Percentiles rank a stretch among this genome's conserved stretches.
Conservation (phyloP, 2,797 vertebrate species). For the Neosalanx taihuensis region DNA sequence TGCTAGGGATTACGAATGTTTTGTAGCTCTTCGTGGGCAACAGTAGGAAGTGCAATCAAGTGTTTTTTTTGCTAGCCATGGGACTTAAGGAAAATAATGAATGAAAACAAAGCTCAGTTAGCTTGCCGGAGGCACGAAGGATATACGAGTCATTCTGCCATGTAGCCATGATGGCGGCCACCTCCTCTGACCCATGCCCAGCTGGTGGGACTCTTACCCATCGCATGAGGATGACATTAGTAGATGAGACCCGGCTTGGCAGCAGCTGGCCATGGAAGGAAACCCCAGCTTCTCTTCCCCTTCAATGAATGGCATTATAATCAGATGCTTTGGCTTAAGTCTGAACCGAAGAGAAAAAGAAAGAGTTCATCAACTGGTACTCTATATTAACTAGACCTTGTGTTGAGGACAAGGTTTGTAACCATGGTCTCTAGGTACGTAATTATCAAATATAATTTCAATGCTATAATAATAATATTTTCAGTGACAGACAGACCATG, state of each 20-base stretch:
- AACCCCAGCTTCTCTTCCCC: constrained; percentile 45
- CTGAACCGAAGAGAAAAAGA: constrained; percentile 7
- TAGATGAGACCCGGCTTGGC: constrained; percentile 49
- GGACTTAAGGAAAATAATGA: neutral
- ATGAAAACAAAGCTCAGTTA: constrained; percentile 17
- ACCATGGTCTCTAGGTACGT: neutral
- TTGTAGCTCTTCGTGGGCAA: no score
- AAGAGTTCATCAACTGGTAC: neutral
- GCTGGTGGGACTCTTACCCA: constrained; percentile 53
- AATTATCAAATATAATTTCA: neutral
- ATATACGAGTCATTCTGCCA: constrained; percentile 30
- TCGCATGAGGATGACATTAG: constrained; percentile 49
- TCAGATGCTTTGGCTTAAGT: neutral
- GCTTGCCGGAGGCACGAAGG: constrained; percentile 37
- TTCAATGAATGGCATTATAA: constrained; percentile 40
- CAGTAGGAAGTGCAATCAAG: no score
- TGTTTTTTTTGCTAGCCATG: neutral
- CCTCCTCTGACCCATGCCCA: constrained; percentile 63
- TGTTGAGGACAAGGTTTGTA: no score
- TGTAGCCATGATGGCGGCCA: constrained; percentile 48
- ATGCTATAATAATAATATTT: neutral
- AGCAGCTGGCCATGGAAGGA: constrained; percentile 61
- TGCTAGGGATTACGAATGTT: no score
- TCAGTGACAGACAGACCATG: neutral
- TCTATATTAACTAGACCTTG: neutral